Percentiles rank a stretch among this genome's conserved stretches.
phyloP scores from a whole-genome alignment of 2,113 vertebrate species.

The Coreoperca whiteheadi region DNA sequence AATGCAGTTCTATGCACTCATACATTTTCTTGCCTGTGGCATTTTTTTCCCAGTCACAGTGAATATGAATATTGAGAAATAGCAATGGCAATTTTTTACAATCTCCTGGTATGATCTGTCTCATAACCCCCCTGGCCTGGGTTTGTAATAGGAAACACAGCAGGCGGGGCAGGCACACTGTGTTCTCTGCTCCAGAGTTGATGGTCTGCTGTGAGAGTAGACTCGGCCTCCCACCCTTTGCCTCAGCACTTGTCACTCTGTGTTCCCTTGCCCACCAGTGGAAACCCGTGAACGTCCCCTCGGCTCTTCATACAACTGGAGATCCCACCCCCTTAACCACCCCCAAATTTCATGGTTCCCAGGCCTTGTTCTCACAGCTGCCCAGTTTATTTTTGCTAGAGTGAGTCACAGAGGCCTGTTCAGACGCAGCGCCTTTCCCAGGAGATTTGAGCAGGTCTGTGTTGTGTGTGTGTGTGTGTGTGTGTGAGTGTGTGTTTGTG shows the following conservation, averaged over 20 bases:
- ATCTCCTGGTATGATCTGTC: constrained; percentile 60
- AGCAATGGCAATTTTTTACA: constrained; percentile 40
- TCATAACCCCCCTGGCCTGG: constrained; percentile 28
- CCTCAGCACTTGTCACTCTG: constrained; percentile 55
- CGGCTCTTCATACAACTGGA: constrained; percentile 25
- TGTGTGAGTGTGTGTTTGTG: constrained; percentile 50
- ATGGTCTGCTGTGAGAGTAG: constrained; percentile 62
- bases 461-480: constrained; percentile 30
- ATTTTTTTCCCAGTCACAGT: constrained; percentile 36
- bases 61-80: constrained; percentile 61
- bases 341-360: constrained; percentile 83
- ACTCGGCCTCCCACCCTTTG: constrained; percentile 53
- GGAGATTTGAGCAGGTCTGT: constrained; percentile 74
- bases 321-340: constrained; percentile 71
- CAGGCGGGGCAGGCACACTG: constrained; percentile 61
- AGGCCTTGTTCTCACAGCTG: constrained; percentile 88
- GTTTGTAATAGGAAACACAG: constrained; percentile 70
- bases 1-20: constrained; percentile 50
- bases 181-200: constrained; percentile 65
- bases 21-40: constrained; percentile 52
- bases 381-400: constrained; percentile 85
- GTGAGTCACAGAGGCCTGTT: constrained; percentile 83
- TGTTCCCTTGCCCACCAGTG: constrained; percentile 59
- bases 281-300: constrained; percentile 54
- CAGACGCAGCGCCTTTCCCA: constrained; percentile 78